Percentiles rank a stretch among this genome's conserved stretches.
These are phyloP conservation scores for Stomatorhinus walkeri DNA, from an alignment of 2,797 vertebrate species.

Conservation along the genomic window DNA sequence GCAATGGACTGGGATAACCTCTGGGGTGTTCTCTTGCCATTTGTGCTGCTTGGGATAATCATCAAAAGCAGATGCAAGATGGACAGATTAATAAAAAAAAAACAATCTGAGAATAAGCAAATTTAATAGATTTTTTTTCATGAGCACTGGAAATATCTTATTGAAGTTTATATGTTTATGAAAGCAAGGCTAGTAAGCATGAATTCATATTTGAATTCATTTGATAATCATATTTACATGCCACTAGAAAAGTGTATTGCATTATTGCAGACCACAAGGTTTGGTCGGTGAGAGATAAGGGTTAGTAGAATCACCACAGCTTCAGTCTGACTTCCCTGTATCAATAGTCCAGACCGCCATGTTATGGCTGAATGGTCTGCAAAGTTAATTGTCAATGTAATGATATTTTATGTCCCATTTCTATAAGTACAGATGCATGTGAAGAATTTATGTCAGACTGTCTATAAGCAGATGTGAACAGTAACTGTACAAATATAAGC, in stretches of 20 bases:
- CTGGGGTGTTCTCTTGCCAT: not conserved
- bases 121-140: too few relatives aligned
- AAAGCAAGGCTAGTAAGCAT: not conserved
- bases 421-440: not conserved
- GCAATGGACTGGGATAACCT: not conserved
- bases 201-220: not conserved
- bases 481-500: not conserved
- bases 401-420: not conserved
- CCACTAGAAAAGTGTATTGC: not conserved
- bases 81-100: not conserved
- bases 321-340: not conserved
- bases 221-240: not conserved
- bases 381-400: not conserved
- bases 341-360: not conserved
- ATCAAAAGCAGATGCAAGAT: not conserved
- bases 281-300: not conserved
- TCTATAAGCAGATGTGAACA: not conserved
- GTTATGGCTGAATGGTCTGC: not conserved
- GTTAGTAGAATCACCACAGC: not conserved
- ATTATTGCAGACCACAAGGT: not conserved
- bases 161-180: not conserved
- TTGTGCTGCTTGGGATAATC: not conserved
- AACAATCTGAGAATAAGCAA: not conserved
- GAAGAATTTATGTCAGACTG: not conserved
- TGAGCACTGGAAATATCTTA: not conserved